Base-by-base conservation (phyloP, 1,140 invertebrate species). In the Octopus bimaculoides region DNA sequence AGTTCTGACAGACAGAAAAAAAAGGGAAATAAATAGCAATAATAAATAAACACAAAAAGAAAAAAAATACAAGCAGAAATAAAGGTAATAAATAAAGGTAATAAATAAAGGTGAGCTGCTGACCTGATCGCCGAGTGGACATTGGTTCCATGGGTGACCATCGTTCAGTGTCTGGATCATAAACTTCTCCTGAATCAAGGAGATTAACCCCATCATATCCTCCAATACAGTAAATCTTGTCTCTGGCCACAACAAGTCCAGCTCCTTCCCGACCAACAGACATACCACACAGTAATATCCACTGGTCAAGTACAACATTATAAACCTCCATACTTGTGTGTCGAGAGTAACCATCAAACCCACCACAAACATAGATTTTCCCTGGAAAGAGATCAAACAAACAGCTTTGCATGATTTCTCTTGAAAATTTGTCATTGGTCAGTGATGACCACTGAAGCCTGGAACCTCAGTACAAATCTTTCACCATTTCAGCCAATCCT, bases 331-430 rank as follows among this genome's bases (percentile, higher is more conserved):
- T 86, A 79, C 85, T 87, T 14, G 85, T 86, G 81, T 89, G 87
- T n/a, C 89, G 82, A 26, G 84, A 84, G 76, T 85, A 86, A 7
- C 89, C 89, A 84, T 89, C 89, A 82, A 90, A 90, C 4, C 89
- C 89, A 14, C 89, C 89, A 85, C 88, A 90, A 26, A 90, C 88
- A 83, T 88, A 90, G 14, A 90, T 87, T 74, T 84, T 84, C 54
- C 86, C 88, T 88, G 81, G 0, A 75, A 75, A 5, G 8, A 9
- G 17, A 61, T 61, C 9, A 61, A 61, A 61, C 9, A 7, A 61
- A 9, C 17, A 17, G 7, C 17, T 61, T 61, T 61, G 61, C n/a
- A 14, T 66, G 61, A 14, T 66, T 66, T 66, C 2, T 3, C n/a
- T 66, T 66, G 61, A 2, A 14, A 66, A 66, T n/a, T 14, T 66